Conservation (phyloP, 2,797 vertebrate species). For the Nyctibius grandis region DNA sequence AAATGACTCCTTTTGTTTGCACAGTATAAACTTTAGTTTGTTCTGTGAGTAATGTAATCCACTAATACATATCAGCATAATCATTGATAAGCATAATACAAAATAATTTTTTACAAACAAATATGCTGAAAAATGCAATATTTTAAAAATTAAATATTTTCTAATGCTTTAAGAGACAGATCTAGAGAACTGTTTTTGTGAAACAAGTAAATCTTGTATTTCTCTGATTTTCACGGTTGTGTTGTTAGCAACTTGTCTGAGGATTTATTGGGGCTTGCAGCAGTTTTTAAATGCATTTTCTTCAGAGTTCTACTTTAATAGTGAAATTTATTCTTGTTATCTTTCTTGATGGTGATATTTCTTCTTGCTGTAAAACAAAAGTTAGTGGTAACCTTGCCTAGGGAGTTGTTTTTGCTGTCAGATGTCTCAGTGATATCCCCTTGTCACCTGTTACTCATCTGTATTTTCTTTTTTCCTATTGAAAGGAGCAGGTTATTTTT, state of each 20-base stretch:
- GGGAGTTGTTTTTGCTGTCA: background rate
- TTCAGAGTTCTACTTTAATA: background rate
- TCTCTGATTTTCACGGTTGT: background rate
- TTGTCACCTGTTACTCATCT: background rate
- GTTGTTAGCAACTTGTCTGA: background rate
- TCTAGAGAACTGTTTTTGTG: background rate
- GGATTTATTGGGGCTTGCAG: background rate
- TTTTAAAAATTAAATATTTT: accelerated
- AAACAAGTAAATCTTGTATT: background rate
- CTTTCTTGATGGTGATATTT: background rate
- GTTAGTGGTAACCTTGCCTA: background rate
- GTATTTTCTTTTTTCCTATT: background rate
- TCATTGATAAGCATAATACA: background rate
- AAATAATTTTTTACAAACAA: background rate
- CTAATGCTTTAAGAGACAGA: background rate
- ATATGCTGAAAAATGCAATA: background rate
- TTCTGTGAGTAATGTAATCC: background rate
- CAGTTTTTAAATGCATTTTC: background rate
- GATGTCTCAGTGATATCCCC: background rate
- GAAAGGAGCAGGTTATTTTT: background rate
- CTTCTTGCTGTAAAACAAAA: background rate
- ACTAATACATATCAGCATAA: accelerated
- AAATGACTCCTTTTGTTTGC: background rate
- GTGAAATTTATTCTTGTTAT: background rate
- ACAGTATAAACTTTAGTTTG: background rate